Evolutionary conservation across 1,140 invertebrate species (phyloP).

Genomic region (Lepidurus packardi): DNA sequence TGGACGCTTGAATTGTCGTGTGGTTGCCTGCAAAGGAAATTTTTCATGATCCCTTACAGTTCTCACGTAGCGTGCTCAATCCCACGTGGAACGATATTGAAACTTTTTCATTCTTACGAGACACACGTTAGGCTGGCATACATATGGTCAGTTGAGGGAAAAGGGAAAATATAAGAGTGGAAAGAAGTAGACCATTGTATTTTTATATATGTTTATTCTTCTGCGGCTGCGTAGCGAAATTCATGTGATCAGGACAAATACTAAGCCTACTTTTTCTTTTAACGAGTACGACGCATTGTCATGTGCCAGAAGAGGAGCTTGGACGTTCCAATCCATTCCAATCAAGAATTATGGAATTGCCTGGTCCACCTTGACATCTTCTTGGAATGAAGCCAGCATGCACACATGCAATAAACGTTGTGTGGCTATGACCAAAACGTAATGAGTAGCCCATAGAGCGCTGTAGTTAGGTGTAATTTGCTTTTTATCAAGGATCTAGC

Average conservation of each 20-base stretch:
- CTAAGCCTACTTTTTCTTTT: conserved; percentile 10
- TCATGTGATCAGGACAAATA: background rate
- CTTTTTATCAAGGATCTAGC: background rate
- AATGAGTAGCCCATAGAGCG: background rate
- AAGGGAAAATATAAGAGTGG: background rate
- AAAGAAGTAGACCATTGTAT: background rate
- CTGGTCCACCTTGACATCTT: conserved; percentile 5
- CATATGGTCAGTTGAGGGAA: background rate
- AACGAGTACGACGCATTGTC: background rate
- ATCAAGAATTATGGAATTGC: background rate
- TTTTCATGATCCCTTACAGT: background rate
- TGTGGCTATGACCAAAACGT: too few relatives aligned
- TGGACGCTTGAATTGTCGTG: background rate
- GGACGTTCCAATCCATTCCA: background rate
- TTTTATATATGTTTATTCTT: background rate
- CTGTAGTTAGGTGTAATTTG: background rate
- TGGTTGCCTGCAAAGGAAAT: background rate
- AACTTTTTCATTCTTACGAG: background rate
- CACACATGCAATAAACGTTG: too few relatives aligned
- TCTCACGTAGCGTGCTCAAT: conserved; percentile 4
- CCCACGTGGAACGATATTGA: conserved; percentile 5
- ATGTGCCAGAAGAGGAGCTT: background rate
- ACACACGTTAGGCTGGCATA: background rate
- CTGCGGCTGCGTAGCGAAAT: background rate
- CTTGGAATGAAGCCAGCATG: background rate